Percentiles rank a stretch among this genome's conserved stretches.
phyloP scores from a whole-genome alignment of 2,888 invertebrate species.

The Stomorhina lunata region DNA sequence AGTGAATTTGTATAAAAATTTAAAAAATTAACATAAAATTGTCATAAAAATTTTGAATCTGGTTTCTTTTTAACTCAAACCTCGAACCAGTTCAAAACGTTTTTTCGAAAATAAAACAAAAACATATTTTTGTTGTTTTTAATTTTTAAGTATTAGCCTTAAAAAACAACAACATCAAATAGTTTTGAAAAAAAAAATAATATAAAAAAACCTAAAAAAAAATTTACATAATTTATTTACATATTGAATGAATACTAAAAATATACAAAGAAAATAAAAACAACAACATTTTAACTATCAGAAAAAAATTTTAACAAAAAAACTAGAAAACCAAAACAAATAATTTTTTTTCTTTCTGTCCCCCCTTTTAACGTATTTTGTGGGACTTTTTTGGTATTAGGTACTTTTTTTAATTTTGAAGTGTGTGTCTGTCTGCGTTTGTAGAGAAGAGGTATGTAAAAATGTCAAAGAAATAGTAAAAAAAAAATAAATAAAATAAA shows the following conservation, averaged over 20 bases:
- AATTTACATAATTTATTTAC: constrained; percentile 65
- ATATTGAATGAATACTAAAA: constrained; percentile 44
- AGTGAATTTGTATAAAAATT: constrained; percentile 19
- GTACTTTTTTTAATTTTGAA: constrained; percentile 13
- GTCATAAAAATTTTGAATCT: constrained; percentile 4
- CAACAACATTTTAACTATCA: background rate
- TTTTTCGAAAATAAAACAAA: background rate
- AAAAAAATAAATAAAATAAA: background rate
- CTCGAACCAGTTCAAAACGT: constrained; percentile 40
- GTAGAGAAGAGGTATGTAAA: constrained; percentile 44
- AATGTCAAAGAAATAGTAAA: background rate
- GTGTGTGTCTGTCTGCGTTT: background rate
- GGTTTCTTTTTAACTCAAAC: constrained; percentile 23
- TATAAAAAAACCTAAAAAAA: background rate
- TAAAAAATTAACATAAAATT: constrained; percentile 28
- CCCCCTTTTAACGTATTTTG: constrained; percentile 4
- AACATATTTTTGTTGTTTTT: background rate
- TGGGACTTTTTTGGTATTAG: background rate
- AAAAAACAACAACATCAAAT: constrained; percentile 29
- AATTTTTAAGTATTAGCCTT: too few relatives aligned
- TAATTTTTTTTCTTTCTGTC: too few relatives aligned
- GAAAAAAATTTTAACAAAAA: constrained; percentile 5
- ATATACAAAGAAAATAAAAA: constrained; percentile 5
- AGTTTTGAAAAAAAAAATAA: constrained; percentile 2
- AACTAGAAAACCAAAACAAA: constrained; percentile 19